Conservation (phyloP, 2,113 vertebrate genomes). For the Melierax canorus region DNA sequence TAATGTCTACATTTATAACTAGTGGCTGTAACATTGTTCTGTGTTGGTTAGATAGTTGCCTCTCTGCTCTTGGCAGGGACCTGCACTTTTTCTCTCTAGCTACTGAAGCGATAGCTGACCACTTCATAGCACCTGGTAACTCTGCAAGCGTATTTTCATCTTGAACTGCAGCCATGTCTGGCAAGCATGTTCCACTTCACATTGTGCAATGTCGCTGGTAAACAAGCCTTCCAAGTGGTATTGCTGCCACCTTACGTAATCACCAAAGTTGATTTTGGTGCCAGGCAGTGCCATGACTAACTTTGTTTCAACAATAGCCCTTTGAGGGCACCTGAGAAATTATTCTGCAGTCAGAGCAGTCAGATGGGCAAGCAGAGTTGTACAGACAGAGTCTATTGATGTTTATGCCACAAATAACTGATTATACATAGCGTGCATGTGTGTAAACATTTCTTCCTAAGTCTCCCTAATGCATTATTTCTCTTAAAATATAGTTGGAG, state of each 20-base stretch:
- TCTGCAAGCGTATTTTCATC: neutral
- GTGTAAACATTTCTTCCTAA: neutral
- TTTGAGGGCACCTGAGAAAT: conserved; percentile 58
- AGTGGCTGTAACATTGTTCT: neutral
- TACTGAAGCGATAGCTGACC: neutral
- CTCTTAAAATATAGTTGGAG: neutral
- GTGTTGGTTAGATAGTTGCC: neutral
- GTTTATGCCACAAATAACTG: neutral
- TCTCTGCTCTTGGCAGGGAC: neutral
- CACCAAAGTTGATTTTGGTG: neutral
- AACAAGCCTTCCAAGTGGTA: conserved; percentile 7
- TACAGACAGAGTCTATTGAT: neutral
- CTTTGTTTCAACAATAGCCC: conserved; percentile 25
- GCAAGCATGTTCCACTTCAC: neutral
- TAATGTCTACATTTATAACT: neutral
- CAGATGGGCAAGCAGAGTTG: neutral
- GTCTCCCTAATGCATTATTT: neutral
- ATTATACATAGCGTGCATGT: neutral
- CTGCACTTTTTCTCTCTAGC: neutral
- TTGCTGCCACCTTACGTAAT: conserved; percentile 42
- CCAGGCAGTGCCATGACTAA: conserved; percentile 44
- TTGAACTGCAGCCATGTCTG: neutral
- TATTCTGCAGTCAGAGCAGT: conserved; percentile 37
- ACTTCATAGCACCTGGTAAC: neutral
- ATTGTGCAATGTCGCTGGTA: conserved; percentile 6